phyloP scores from a whole-genome alignment of 2,113 vertebrate genomes.

The Physeter macrocephalus region DNA sequence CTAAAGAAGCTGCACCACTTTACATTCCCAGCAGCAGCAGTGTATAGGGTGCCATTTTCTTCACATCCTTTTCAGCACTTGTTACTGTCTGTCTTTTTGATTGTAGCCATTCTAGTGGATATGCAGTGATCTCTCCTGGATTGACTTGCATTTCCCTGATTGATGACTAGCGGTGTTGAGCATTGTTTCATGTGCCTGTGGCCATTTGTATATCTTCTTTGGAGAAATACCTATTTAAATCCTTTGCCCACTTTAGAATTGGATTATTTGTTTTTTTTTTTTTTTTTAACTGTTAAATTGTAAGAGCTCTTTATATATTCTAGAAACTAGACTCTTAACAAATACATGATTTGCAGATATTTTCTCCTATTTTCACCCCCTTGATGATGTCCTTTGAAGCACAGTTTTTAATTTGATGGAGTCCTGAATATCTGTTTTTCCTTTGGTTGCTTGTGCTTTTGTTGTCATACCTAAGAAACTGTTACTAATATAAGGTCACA shows the following conservation, averaged over 20 bases:
- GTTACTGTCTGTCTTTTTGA: not conserved
- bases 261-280: not conserved
- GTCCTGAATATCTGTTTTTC: not conserved
- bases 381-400: not conserved
- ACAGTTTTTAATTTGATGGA: not conserved
- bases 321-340: not conserved
- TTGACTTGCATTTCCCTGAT: not conserved
- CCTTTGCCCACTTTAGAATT: not conserved
- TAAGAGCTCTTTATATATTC: not conserved
- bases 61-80: not conserved
- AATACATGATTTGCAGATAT: not conserved
- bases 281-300: not conserved
- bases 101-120: not conserved
- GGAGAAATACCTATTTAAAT: not conserved
- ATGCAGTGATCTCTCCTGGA: not conserved
- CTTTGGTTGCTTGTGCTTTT: not conserved
- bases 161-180: not conserved
- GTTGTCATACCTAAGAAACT: not conserved
- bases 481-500: not conserved
- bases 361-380: not conserved
- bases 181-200: not conserved
- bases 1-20: not conserved
- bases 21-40: not conserved
- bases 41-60: not conserved
- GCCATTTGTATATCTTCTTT: not conserved